These are phyloP conservation scores for Xerus inauris DNA, from an alignment of 2,113 vertebrate genomes.

Conservation along the genomic window DNA sequence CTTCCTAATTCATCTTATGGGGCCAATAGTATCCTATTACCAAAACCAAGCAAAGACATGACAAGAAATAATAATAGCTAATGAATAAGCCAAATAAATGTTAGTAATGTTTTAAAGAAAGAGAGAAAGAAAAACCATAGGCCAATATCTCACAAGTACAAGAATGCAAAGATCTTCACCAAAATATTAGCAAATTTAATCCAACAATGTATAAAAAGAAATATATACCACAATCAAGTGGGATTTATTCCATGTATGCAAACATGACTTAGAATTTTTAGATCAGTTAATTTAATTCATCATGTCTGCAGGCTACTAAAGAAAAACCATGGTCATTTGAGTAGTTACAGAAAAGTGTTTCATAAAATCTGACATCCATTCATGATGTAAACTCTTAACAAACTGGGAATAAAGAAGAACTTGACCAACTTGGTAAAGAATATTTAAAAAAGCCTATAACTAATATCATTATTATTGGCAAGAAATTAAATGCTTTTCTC, in stretches of 20 bases:
- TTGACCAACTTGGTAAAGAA: not conserved
- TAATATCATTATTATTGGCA: not conserved
- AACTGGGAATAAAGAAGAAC: not conserved
- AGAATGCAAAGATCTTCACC: not conserved
- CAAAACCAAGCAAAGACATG: not conserved
- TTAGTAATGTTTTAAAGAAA: too few relatives aligned
- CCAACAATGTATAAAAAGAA: not conserved
- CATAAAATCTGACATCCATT: not conserved
- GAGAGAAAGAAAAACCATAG: not conserved
- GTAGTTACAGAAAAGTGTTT: not conserved
- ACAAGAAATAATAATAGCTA: too few relatives aligned
- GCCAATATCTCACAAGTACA: not conserved
- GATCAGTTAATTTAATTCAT: not conserved
- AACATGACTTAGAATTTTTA: not conserved
- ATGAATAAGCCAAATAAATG: too few relatives aligned
- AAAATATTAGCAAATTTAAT: not conserved
- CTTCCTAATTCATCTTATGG: not conserved
- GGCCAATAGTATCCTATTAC: not conserved
- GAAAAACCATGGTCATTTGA: not conserved
- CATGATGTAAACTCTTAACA: not conserved
- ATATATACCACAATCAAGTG: not conserved
- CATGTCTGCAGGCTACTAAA: not conserved
- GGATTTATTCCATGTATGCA: not conserved
- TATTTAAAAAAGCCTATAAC: not conserved
- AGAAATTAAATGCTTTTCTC: not conserved